Conservation (phyloP, 2,888 invertebrate species). For the Pammene fasciana region DNA sequence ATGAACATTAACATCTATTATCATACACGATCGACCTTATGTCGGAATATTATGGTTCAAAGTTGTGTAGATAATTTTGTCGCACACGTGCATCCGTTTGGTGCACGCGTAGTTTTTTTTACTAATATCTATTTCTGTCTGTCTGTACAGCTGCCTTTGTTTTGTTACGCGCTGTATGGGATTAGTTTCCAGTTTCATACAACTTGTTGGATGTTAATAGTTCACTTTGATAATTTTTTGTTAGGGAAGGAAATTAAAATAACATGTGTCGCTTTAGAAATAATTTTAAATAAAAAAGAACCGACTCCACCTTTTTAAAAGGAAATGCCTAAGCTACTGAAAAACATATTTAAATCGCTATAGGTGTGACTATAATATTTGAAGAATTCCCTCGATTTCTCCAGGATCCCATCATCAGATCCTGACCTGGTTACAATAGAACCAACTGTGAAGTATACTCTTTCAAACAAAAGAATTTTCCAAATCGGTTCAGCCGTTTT, state of each 20-base stretch:
- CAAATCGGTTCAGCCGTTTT: too few relatives aligned
- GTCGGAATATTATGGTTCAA: neutral
- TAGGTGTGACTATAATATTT: too few relatives aligned
- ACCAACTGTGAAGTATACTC: too few relatives aligned
- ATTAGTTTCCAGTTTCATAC: slow-evolving; percentile 46
- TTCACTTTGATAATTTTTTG: slow-evolving; percentile 18
- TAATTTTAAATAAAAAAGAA: neutral
- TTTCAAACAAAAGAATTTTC: too few relatives aligned
- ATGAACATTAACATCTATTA: neutral
- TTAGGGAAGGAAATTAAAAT: neutral
- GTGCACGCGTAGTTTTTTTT: slow-evolving; percentile 56
- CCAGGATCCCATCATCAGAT: too few relatives aligned
- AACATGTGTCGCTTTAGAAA: neutral
- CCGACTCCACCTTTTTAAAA: too few relatives aligned
- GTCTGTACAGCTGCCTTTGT: slow-evolving; percentile 68
- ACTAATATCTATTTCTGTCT: slow-evolving; percentile 49
- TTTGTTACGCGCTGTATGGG: slow-evolving; percentile 53
- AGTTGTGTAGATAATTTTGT: slow-evolving; percentile 25
- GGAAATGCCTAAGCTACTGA: too few relatives aligned
- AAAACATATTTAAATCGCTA: too few relatives aligned
- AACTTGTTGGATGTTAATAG: slow-evolving; percentile 22
- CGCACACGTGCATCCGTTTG: slow-evolving; percentile 50
- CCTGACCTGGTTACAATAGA: too few relatives aligned
- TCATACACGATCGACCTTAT: neutral
- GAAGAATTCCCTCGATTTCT: too few relatives aligned